phyloP scores from a whole-genome alignment of 2,888 invertebrate genomes.

The Diarsia mendica region DNA sequence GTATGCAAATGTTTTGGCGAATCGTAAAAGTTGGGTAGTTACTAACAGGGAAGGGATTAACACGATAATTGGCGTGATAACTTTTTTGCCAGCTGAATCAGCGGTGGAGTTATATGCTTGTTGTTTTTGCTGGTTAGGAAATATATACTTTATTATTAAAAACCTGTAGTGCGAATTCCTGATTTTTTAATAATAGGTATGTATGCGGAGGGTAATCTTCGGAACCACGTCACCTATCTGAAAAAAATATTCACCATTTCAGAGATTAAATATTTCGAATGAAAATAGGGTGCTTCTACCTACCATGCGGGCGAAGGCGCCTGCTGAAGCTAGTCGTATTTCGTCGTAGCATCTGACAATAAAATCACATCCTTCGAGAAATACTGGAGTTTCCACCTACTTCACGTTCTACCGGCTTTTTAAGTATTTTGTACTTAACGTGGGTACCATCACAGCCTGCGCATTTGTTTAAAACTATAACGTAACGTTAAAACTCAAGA shows the following conservation, averaged over 20 bases:
- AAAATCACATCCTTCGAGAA: too few relatives aligned
- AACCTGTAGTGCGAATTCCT: too few relatives aligned
- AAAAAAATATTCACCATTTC: background rate
- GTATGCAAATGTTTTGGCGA: slow-evolving; percentile 30
- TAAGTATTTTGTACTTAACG: too few relatives aligned
- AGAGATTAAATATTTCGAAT: background rate
- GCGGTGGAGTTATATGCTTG: background rate
- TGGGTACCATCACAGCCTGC: too few relatives aligned
- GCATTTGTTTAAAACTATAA: too few relatives aligned
- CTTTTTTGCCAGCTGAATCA: background rate
- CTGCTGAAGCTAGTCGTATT: background rate
- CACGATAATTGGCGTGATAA: slow-evolving; percentile 26
- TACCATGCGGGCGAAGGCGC: background rate
- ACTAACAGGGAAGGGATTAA: slow-evolving; percentile 10
- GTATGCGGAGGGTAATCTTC: too few relatives aligned
- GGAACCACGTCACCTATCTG: background rate
- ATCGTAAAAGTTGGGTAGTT: slow-evolving; percentile 34
- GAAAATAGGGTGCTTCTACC: too few relatives aligned
- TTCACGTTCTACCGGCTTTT: too few relatives aligned
- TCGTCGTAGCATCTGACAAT: too few relatives aligned
- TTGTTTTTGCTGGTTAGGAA: background rate
- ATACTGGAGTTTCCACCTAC: too few relatives aligned
- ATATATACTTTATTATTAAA: background rate
- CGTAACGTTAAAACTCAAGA: too few relatives aligned
- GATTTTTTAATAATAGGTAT: background rate